A percentile compares a stretch with the other conserved stretches of the same genome.
phyloP scores from a whole-genome alignment of 2,797 vertebrate genomes.

The Cynodonichthys magdalenae region DNA sequence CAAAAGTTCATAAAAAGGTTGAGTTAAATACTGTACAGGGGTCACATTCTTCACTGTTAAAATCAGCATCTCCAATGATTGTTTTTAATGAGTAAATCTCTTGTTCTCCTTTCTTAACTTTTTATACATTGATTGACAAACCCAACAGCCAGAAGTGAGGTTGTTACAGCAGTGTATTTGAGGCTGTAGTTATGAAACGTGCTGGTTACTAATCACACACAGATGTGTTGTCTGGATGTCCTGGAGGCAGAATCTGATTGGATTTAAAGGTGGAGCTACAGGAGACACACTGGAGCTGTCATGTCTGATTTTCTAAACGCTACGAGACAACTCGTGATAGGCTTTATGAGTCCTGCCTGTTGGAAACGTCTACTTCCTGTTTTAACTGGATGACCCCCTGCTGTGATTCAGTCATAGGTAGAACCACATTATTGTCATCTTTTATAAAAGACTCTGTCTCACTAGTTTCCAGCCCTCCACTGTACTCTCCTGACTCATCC shows the following conservation, averaged over 20 bases:
- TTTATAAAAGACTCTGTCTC: conserved; percentile 2
- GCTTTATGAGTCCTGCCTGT: conserved; percentile 21
- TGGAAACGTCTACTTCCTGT: conserved; percentile 26
- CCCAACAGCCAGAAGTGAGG: not conserved
- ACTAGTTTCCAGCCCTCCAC: conserved; percentile 2
- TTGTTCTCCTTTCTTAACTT: not conserved
- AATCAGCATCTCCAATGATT: not conserved
- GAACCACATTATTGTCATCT: conserved; percentile 5
- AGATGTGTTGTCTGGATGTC: not conserved
- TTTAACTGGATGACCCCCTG: conserved; percentile 18
- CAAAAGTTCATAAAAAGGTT: not conserved
- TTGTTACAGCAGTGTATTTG: not conserved
- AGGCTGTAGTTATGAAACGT: not conserved
- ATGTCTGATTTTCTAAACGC: not conserved
- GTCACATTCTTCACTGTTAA: not conserved
- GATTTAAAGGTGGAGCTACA: not conserved
- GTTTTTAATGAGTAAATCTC: not conserved
- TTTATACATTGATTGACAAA: not conserved
- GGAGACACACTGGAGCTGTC: not conserved
- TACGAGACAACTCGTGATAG: conserved; percentile 3
- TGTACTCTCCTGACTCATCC: conserved; percentile 16
- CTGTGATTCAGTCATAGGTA: not conserved
- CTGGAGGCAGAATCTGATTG: not conserved
- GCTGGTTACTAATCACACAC: not conserved
- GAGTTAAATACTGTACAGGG: not conserved